phyloP scores from a whole-genome alignment of 2,888 invertebrate genomes.

The Scotopteryx bipunctaria region DNA sequence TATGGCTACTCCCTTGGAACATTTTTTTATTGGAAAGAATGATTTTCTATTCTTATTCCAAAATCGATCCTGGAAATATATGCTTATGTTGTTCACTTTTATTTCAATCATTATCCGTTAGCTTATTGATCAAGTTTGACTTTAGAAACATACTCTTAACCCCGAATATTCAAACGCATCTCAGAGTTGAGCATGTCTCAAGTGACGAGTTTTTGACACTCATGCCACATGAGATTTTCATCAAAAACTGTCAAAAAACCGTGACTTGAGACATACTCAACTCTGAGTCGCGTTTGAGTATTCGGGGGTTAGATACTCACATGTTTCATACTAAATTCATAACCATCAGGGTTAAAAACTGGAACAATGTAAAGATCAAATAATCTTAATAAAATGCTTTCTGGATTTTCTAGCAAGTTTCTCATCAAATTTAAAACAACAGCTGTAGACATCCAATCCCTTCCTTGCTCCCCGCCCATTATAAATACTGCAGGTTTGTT shows the following conservation, averaged over 20 bases:
- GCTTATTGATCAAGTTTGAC: no score
- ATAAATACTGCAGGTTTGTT: conserved; percentile 58
- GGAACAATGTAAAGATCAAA: conserved; percentile 69
- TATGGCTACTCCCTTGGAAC: conserved; percentile 43
- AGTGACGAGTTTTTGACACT: no score
- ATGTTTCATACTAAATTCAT: conserved; percentile 54
- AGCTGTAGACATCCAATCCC: conserved; percentile 65
- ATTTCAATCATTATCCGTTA: neutral
- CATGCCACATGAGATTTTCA: no score
- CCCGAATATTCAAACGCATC: no score
- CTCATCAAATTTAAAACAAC: conserved; percentile 57
- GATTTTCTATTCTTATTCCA: conserved; percentile 66
- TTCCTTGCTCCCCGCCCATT: conserved; percentile 67
- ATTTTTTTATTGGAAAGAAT: conserved; percentile 51
- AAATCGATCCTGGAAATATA: conserved; percentile 53
- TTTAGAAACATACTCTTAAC: no score
- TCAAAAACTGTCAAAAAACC: no score
- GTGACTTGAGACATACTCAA: no score
- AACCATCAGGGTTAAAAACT: conserved; percentile 74
- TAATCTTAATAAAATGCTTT: conserved; percentile 39
- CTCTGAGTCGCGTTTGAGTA: no score
- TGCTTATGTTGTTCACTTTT: no score
- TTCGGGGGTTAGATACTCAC: no score
- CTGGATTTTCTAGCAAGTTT: conserved; percentile 43
- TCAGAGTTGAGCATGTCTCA: no score